Evolutionary conservation across 2,888 invertebrate genomes (phyloP).

Genomic region (Horisme vitalbata): DNA sequence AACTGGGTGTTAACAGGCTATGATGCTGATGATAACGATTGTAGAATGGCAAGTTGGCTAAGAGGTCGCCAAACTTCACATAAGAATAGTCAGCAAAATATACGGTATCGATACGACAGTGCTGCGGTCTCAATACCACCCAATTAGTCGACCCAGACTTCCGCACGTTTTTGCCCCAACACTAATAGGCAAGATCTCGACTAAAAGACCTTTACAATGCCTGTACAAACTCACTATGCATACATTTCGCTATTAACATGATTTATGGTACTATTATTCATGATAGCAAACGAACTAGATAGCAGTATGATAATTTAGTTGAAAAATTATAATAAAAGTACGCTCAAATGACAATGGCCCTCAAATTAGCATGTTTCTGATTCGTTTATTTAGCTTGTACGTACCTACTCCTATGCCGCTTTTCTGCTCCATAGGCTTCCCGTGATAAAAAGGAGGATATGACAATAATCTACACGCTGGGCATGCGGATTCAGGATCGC

Average conservation of each 20-base stretch:
- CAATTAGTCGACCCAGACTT: conserved; percentile 74
- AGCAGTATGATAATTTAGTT: conserved; percentile 31
- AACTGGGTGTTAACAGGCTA: too few relatives aligned
- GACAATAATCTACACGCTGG: too few relatives aligned
- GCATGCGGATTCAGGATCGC: too few relatives aligned
- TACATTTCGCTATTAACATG: conserved; percentile 34
- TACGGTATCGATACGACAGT: conserved; percentile 54
- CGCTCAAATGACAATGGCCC: conserved; percentile 20
- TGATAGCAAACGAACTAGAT: conserved; percentile 33
- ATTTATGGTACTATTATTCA: conserved; percentile 38
- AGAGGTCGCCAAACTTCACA: conserved; percentile 38
- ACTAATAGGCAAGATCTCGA: conserved; percentile 71
- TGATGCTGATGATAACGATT: too few relatives aligned
- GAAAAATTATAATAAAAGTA: conserved; percentile 35
- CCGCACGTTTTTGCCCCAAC: conserved; percentile 76
- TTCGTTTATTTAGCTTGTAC: conserved; percentile 24
- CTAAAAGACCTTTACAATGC: conserved; percentile 54
- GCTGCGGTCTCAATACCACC: conserved; percentile 69
- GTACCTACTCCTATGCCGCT: too few relatives aligned
- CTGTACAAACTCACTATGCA: conserved; percentile 32
- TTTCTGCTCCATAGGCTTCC: too few relatives aligned
- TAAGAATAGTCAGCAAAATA: conserved; percentile 41
- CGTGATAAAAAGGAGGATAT: too few relatives aligned
- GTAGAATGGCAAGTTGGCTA: too few relatives aligned
- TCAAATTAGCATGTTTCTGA: too few relatives aligned